A percentile compares a stretch with the other conserved stretches of the same genome.
phyloP scores from a whole-genome alignment of 1,140 invertebrate species.

The Drosophila orena region DNA sequence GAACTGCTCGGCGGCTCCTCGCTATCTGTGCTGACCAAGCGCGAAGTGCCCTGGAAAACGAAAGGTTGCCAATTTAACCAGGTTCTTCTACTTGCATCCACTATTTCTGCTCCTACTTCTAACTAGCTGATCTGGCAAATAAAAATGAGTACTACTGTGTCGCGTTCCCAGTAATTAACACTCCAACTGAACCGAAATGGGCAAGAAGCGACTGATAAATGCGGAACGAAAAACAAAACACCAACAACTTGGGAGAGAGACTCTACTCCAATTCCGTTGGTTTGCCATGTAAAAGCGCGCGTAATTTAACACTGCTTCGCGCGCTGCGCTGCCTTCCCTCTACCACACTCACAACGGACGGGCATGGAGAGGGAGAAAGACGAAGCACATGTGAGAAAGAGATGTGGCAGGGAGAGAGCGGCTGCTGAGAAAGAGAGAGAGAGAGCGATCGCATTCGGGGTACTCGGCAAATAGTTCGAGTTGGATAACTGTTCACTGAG shows the following conservation, averaged over 20 bases:
- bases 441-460: constrained; percentile 15
- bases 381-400: constrained; percentile 1
- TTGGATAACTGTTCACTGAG: constrained; percentile 11
- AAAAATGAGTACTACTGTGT: neutral
- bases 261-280: constrained; percentile 17
- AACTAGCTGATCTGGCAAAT: constrained; percentile 9
- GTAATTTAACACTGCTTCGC: constrained; percentile 76
- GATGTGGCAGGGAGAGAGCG: constrained; percentile 3
- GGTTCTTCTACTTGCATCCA: neutral
- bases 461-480: constrained; percentile 6
- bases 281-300: constrained; percentile 70
- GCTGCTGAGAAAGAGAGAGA: neutral
- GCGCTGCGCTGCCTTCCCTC: constrained; percentile 61
- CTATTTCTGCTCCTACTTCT: neutral
- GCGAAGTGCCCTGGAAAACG: constrained; percentile 86
- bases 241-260: constrained; percentile 7
- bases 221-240: constrained; percentile 33
- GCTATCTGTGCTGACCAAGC: constrained; percentile 87
- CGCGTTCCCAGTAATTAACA: constrained; percentile 27
- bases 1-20: constrained; percentile 85
- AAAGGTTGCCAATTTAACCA: neutral
- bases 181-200: constrained; percentile 31
- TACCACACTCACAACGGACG: constrained; percentile 33
- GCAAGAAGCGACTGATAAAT: constrained; percentile 47
- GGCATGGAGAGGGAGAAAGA: too few species aligned